These are phyloP conservation scores for Scolopax mira DNA, from an alignment of 2,113 vertebrate genomes.

Conservation along the genomic window DNA sequence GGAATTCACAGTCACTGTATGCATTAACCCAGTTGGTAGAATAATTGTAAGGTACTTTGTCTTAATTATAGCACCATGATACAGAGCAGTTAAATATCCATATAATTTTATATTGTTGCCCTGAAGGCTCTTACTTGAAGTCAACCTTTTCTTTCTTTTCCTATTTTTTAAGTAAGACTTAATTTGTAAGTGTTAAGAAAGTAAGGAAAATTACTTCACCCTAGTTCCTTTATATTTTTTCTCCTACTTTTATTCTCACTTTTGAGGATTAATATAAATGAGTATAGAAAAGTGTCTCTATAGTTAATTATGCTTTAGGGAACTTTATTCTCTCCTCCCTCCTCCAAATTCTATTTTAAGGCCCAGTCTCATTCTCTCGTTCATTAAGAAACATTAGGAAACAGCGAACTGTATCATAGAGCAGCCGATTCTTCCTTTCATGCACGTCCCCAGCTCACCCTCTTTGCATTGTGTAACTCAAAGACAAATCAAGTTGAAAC, in stretches of 20 bases:
- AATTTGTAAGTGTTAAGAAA: conserved; percentile 48
- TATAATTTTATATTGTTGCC: conserved; percentile 46
- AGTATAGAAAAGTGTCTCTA: conserved; percentile 27
- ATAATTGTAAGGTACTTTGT: conserved; percentile 51
- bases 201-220: conserved; percentile 1
- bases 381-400: conserved; percentile 58
- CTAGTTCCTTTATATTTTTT: conserved; percentile 19
- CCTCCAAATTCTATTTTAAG: conserved; percentile 50
- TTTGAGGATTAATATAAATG: conserved; percentile 54
- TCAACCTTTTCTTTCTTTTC: conserved; percentile 20
- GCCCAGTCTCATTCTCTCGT: background rate
- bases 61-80: conserved; percentile 39
- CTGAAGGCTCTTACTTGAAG: conserved; percentile 34
- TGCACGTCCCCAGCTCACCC: background rate
- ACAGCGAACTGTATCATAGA: background rate
- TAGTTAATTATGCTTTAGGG: conserved; percentile 28
- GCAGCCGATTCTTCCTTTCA: background rate
- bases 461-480: conserved; percentile 10
- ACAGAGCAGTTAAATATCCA: conserved; percentile 45
- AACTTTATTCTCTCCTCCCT: conserved; percentile 32
- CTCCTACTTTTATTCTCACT: conserved; percentile 21
- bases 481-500: conserved; percentile 7
- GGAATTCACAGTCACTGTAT: background rate
- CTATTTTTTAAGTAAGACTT: conserved; percentile 25
- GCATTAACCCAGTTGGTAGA: conserved; percentile 17